Base-by-base conservation (phyloP, 2,797 vertebrate genomes). In the Myotis daubentonii region DNA sequence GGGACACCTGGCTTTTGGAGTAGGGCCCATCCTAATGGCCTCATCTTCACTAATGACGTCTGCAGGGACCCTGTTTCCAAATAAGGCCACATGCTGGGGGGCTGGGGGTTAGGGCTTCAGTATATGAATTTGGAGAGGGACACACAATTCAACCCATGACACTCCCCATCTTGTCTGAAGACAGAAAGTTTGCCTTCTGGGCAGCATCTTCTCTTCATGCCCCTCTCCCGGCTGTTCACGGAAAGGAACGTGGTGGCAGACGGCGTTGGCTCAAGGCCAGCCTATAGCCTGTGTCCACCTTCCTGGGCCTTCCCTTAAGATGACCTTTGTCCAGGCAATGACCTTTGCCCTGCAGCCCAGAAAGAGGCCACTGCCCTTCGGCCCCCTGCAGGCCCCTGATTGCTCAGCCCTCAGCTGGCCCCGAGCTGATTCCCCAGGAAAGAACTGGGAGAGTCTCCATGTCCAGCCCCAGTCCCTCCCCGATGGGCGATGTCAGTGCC, bases 401-500 rank as follows among this genome's bases (percentile, higher is more conserved):
- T 44, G n/a, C 10, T 41, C 17, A 80, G 33, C 12, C 16, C 70
- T 16, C 7, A 9, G 19, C 28, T 62, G 11, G 38, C 38, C 49
- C 22, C 0, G 3, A 72, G 33, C 19, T 10, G 23, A 33, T 55
- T 86, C n/a, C 55, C 70, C 71, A 72, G 65, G 51, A 94, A 84
- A 80, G 74, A 80, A 16, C 6, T 9, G 2, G 3, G 62, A 36
- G 11, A 4, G 17, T 11, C 41, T 72, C 47, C 19, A 1, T 2
- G 23, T 28, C 65, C 55, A 78, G 76, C 60, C 23, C 23, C 36
- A 30, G 80, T 22, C 65, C 28, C 16, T 41, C 62, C 5, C 5
- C 23, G 3, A 3, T 22, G 11, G 20, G 19, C n/a, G 36, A 6
- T 1, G 3, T 68, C 22, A 6, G 38, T 0, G 0, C 25, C 16